Base-by-base conservation (phyloP, 2,888 invertebrate genomes). In the Spialia ferax region DNA sequence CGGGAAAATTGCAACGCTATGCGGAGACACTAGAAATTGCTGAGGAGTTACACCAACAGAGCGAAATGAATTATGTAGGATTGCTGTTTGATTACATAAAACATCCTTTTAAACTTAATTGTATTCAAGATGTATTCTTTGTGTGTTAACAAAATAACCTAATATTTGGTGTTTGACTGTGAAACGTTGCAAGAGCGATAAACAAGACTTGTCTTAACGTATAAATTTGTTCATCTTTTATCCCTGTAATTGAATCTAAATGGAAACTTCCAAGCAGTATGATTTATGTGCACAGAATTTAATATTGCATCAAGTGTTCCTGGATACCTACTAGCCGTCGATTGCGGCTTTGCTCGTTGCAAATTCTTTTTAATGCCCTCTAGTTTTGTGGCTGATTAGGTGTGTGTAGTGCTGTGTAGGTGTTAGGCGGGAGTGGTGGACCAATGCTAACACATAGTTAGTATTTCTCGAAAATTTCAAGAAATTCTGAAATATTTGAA, bases 1-100 rank as follows among this genome's bases (percentile, higher is more conserved):
- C 79, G 78, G 79, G 83, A 82, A 84, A 85, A 84, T 84, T 79
- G 82, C 78, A 80, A 76, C 74, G 79, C 76, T 71, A 71, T 70
- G 76, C 77, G n/a, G 79, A 78, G 75, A 76, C 73, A 68, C 70
- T 77, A 78, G 74, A 80, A 84, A 83, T 85, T 79, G 77, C 76
- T 76, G 73, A 57, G 35, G 54, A 29, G 42, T 63, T 55, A 18
- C 54, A 55, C 18, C 23, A 63, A 29, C 63, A 63, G 11, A 63
- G 55, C 42, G n/a, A 26, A 23, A 18, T 63, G 63, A 54, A 55
- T 63, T 55, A 63, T 63, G 55, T 55, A 63, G 42, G 55, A 63
- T 55, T 55, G 26, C 45, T 55, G 15, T 42, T 63, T 29, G 55
- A 63, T 55, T 63, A 63, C 15, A 55, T n/a, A 63, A 29, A 55